Evolutionary conservation across 2,888 invertebrate species (phyloP).

Genomic region (Diploptera punctata): DNA sequence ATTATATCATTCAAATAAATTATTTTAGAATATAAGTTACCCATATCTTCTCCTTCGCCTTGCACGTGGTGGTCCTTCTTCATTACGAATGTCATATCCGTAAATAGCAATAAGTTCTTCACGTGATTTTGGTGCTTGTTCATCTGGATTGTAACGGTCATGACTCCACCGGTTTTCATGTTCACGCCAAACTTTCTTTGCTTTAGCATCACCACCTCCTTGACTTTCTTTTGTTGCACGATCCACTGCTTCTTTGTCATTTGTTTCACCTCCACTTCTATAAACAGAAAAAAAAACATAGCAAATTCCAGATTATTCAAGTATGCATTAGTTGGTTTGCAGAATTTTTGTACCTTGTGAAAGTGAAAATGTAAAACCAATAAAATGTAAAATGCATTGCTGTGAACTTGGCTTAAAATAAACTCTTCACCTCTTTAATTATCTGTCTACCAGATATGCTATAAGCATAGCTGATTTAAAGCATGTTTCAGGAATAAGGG

Average conservation of each 20-base stretch:
- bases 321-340: too few relatives aligned
- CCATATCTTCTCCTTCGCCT: constrained; percentile 86
- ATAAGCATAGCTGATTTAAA: too few relatives aligned
- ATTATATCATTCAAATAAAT: too few relatives aligned
- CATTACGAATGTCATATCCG: constrained; percentile 94
- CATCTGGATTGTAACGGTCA: constrained; percentile 78
- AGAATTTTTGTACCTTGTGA: too few relatives aligned
- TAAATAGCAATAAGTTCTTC: constrained; percentile 85
- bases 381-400: too few relatives aligned
- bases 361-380: too few relatives aligned
- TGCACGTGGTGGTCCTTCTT: constrained; percentile 89
- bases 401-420: too few relatives aligned
- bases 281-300: neutral
- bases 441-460: too few relatives aligned
- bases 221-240: constrained; percentile 31
- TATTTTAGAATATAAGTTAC: constrained; percentile 55
- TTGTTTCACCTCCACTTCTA: constrained; percentile 12
- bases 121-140: constrained; percentile 84
- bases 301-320: neutral
- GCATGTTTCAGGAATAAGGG: too few relatives aligned
- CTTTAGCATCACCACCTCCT: constrained; percentile 46
- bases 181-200: constrained; percentile 63
- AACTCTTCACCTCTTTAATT: too few relatives aligned
- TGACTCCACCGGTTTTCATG: constrained; percentile 78
- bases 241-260: constrained; percentile 27